Evolutionary conservation across 2,797 vertebrate genomes (phyloP).

Genomic region (Glyptemys insculpta): DNA sequence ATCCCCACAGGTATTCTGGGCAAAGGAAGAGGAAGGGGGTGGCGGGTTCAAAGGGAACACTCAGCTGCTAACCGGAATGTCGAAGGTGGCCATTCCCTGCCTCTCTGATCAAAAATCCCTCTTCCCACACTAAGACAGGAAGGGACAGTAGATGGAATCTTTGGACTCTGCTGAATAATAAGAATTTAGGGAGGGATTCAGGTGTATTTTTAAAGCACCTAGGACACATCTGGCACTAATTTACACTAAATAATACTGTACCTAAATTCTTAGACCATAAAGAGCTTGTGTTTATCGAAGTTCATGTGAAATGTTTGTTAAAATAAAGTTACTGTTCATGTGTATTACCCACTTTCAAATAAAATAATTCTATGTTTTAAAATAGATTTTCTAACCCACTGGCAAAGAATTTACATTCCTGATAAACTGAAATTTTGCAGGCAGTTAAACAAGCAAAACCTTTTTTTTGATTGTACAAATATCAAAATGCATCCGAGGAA

Average conservation of each 20-base stretch:
- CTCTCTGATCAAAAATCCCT: not conserved
- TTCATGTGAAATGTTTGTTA: not conserved
- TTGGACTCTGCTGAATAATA: not conserved
- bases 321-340: not conserved
- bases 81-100: not conserved
- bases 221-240: not conserved
- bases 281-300: not conserved
- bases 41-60: fast-evolving
- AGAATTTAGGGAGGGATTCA: not conserved
- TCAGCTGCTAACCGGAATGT: not conserved
- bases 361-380: not conserved
- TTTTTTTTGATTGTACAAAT: not conserved
- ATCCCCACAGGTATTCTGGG: not conserved
- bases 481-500: slow-evolving; percentile 11
- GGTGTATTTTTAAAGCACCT: not conserved
- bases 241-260: not conserved
- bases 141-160: not conserved
- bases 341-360: not conserved
- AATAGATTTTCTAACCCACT: not conserved
- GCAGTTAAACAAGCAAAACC: not conserved
- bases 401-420: not conserved
- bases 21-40: not conserved
- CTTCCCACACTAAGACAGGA: not conserved
- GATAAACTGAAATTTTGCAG: not conserved
- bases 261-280: not conserved